Base-by-base conservation (phyloP, 2,888 invertebrate genomes). In the Cacoxenus indagator region DNA sequence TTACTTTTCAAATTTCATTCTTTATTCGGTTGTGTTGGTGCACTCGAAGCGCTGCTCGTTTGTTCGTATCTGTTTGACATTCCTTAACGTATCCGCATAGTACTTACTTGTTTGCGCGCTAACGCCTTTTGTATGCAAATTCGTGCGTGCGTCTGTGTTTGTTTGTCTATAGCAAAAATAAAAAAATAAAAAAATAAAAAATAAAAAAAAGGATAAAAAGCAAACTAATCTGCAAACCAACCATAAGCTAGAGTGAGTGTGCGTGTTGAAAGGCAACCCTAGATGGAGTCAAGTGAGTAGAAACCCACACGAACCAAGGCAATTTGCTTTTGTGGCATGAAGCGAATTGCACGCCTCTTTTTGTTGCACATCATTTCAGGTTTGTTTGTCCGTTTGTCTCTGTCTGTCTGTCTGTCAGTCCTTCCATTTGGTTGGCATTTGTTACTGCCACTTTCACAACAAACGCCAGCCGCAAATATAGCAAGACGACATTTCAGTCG, bases 211-310 rank as follows among this genome's bases (percentile, higher is more conserved):
- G 75, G 73, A 72, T 70, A 71, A 69, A 75, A 37, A 71, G 76
- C 74, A 81, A 79, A 79, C 83, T 83, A 80, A 83, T 80, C 79
- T 80, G 79, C 78, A 77, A 81, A 81, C 76, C 77, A 80, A 70
- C 71, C n/a, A n/a, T n/a, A n/a, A n/a, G n/a, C 19, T 61, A 61
- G 9, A 61, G 3, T 17, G 55, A 26, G 6, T 55, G 27, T 8
- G 27, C 22, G 14, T 22, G 22, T 51, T 37, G 59, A 19, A 37
- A 37, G 26, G 22, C 59, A 31, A 14, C 8, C 37, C 37, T 71
- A 74, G 70, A 67, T 67, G 68, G 70, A 71, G 70, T 72, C 69
- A 43, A 2, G n/a, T n/a, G n/a, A n/a, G n/a, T n/a, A 26, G 26
- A 14, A 22, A 9, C 64, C 67, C 70, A 73, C 70, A 69, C 73